These are phyloP conservation scores for Drosophila basisetae DNA, from an alignment of 2,888 invertebrate genomes.

Conservation along the genomic window DNA sequence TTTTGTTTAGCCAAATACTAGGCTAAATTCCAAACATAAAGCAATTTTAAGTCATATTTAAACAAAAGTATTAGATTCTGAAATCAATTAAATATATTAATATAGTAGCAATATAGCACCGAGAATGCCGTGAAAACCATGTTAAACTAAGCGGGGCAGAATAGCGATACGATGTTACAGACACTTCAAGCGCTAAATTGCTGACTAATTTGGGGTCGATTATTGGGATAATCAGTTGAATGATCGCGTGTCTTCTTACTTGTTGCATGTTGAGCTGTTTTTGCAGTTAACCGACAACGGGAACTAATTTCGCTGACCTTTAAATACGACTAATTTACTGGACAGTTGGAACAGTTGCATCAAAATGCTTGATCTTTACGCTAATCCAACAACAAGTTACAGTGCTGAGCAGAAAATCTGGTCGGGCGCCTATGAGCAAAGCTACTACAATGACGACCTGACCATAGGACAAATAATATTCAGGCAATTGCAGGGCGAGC, in stretches of 20 bases:
- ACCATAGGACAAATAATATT: conserved; percentile 74
- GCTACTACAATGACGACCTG: conserved; percentile 62
- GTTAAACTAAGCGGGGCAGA: background rate
- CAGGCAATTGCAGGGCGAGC: conserved; percentile 57
- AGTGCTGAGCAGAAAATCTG: conserved; percentile 56
- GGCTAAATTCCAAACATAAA: too few species aligned
- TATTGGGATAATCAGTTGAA: conserved; percentile 25
- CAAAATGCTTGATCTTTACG: conserved; percentile 57
- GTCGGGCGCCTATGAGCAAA: conserved; percentile 52
- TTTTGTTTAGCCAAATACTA: too few species aligned
- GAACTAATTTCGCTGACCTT: conserved; percentile 15
- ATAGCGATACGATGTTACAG: background rate
- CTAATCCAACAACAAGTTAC: conserved; percentile 53
- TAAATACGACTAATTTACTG: conserved; percentile 45
- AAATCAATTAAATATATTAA: background rate
- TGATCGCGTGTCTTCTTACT: conserved; percentile 37
- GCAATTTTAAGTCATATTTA: too few species aligned
- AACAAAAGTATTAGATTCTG: too few species aligned
- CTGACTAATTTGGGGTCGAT: conserved; percentile 46
- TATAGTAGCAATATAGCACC: too few species aligned
- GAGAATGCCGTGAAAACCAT: background rate
- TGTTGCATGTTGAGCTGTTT: conserved; percentile 34
- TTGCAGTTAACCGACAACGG: conserved; percentile 12
- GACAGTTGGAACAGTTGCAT: conserved; percentile 30
- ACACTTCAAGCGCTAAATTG: conserved; percentile 67